Evolutionary conservation across 2,113 vertebrate genomes (phyloP), one percentile per base, ranked within the genome.

Genomic region (Lophochroa leadbeateri): DNA sequence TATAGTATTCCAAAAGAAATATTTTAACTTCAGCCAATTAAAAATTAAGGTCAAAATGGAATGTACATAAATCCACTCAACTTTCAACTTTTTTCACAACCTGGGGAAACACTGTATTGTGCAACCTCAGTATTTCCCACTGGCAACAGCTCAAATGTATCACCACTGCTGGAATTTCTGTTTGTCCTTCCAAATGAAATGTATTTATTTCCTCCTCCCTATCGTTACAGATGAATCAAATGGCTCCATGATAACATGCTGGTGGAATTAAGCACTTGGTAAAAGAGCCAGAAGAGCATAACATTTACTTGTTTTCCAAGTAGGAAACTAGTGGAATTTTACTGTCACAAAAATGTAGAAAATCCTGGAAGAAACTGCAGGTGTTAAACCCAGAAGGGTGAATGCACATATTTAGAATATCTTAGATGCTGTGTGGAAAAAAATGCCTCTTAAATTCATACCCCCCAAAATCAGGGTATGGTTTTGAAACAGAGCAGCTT

Each of bases 61-160:
- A 80, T 10, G 29, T 71, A n/a, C 53, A 57, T 37, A 82, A 85
- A 91, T 15, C 52, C 15, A 77, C 7, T 70, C 27, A 10, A 20
- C 58, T 88, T 86, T 79, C 13, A 65, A 31, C 46, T 35, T 69
- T 64, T 78, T 88, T 80, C 46, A 41, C 46, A 33, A 63, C 15
- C 60, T 74, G 53, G 87, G 93, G 77, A 95, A 97, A 77, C 87
- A 86, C 85, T 33, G 65, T 49, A 8, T 97, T 96, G 94, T 91
- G 84, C 95, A 96, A 96, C 49, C 65, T 92, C 74, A 71, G 81
- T 95, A 72, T 91, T 96, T 91, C 91, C 95, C 84, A 27, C 67
- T 94, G 91, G 91, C 91, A 84, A 15, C 50, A 61, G 74, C 37
- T 95, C 86, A 95, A 41, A 82, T 31, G 31, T 76, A 27, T 96